Percentiles rank a stretch among this genome's conserved stretches.
These are phyloP conservation scores for Drosophila trichaetosa DNA, from an alignment of 2,888 invertebrate genomes.

Conservation along the genomic window DNA sequence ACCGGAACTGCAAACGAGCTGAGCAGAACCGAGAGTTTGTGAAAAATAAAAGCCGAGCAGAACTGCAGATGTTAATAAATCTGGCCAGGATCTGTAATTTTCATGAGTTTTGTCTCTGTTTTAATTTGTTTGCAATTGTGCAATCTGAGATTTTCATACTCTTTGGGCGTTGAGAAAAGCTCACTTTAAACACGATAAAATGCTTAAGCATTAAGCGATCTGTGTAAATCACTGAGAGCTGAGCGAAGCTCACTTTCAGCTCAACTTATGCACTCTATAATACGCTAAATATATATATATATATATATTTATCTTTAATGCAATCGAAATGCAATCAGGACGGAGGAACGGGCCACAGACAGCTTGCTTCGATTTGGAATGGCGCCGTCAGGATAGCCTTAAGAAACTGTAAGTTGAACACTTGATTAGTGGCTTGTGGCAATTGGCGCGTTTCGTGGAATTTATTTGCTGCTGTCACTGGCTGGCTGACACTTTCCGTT, in stretches of 20 bases:
- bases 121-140: background rate
- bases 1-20: constrained; percentile 36
- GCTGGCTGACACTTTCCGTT: constrained; percentile 63
- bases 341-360: constrained; percentile 7
- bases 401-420: constrained; percentile 29
- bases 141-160: too few relatives aligned
- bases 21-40: constrained; percentile 20
- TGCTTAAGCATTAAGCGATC: background rate
- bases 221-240: background rate
- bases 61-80: constrained; percentile 15
- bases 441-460: constrained; percentile 68
- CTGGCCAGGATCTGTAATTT: constrained; percentile 6
- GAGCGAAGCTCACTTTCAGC: background rate
- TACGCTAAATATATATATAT: background rate
- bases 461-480: constrained; percentile 64
- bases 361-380: background rate
- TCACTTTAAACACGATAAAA: background rate
- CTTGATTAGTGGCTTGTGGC: constrained; percentile 58
- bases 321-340: constrained; percentile 59
- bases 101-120: background rate
- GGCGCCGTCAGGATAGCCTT: background rate
- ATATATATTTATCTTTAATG: background rate
- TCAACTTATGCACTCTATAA: background rate
- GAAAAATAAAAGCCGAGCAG: constrained; percentile 3
- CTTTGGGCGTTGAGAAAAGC: background rate